Conservation (phyloP, 1,140 invertebrate species). For the Polypedilum vanderplanki region DNA sequence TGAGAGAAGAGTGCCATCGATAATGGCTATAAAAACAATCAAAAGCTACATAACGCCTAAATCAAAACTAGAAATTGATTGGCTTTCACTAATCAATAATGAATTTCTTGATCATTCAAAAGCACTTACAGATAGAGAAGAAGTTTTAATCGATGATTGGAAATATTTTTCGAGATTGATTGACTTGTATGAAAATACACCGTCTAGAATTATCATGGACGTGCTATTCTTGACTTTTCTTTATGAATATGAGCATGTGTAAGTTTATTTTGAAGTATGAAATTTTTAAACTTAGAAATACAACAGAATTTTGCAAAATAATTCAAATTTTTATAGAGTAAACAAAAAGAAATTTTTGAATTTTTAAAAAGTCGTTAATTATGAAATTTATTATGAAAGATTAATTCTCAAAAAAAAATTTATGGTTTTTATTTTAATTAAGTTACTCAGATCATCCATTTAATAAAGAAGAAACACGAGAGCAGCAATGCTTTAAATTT, state of each 20-base stretch:
- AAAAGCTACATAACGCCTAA: not conserved
- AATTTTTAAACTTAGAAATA: not conserved
- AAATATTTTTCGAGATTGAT: not conserved
- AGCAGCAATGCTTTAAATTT: not conserved
- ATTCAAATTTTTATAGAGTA: not conserved
- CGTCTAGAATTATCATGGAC: not conserved
- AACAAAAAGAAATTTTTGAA: not conserved
- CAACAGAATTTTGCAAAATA: too few species aligned
- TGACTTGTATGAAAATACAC: not conserved
- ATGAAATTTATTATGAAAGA: not conserved
- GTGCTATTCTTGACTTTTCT: not conserved
- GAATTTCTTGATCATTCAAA: not conserved
- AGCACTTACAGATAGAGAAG: not conserved
- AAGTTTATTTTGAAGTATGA: not conserved
- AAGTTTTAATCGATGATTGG: not conserved
- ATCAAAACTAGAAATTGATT: not conserved
- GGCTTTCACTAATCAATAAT: not conserved
- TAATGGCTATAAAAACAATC: not conserved
- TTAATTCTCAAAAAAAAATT: not conserved
- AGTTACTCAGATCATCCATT: not conserved
- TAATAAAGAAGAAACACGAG: not conserved
- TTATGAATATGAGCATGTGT: not conserved
- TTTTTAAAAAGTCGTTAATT: not conserved
- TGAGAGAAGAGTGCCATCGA: not conserved
- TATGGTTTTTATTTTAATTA: not conserved